A percentile compares a stretch with the other conserved stretches of the same genome.
phyloP scores from a whole-genome alignment of 2,113 vertebrate species.

The Tragelaphus scriptus region DNA sequence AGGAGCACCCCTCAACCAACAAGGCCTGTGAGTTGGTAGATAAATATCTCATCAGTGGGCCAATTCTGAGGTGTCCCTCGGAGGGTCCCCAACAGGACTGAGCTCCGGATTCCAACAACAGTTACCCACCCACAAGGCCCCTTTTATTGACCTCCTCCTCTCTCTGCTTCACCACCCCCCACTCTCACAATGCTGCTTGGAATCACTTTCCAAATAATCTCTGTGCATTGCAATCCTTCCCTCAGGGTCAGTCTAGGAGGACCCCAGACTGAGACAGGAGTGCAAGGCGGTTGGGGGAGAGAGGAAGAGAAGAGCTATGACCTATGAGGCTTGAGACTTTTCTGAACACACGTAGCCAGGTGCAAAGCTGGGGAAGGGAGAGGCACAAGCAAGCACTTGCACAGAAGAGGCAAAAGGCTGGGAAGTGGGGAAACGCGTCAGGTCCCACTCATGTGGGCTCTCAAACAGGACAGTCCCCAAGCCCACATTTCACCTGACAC shows the following conservation, averaged over 20 bases:
- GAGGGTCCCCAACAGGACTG: rapidly evolving
- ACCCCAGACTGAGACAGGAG: not conserved
- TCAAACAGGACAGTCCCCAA: not conserved
- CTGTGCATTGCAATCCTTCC: not conserved
- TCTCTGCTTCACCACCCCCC: not conserved
- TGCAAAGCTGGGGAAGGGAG: not conserved
- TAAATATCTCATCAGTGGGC: not conserved
- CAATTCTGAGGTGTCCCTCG: not conserved
- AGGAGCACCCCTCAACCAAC: not conserved
- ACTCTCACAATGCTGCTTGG: not conserved
- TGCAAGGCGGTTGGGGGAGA: not conserved
- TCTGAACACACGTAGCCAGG: not conserved
- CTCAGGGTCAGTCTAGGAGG: not conserved
- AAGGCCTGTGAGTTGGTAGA: not conserved
- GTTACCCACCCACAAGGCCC: not conserved
- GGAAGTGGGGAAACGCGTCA: not conserved
- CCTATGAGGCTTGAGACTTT: not conserved
- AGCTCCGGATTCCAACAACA: not conserved
- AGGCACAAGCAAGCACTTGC: rapidly evolving
- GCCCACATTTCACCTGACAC: not conserved
- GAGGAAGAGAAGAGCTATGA: not conserved
- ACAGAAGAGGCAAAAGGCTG: not conserved
- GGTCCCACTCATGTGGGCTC: not conserved
- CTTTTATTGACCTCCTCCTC: not conserved
- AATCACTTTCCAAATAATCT: not conserved